Conservation (phyloP, 1,140 invertebrate genomes). For the Danaus plexippus region DNA sequence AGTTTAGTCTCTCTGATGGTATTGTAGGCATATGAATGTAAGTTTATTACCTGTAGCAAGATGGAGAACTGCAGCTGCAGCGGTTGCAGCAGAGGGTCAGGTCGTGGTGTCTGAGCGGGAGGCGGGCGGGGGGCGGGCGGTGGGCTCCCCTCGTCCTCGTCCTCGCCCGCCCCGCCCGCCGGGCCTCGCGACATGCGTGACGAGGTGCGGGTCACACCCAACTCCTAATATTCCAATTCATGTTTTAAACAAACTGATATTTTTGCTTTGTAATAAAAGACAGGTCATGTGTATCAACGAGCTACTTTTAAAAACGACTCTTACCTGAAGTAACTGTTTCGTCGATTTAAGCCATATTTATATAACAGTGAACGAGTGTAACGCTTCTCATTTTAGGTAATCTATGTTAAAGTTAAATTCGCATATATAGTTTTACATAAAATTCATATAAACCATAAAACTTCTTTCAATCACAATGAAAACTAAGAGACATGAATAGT, state of each 20-base stretch:
- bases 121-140: conserved; percentile 29
- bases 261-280: no score
- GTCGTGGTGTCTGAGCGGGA: conserved; percentile 14
- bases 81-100: conserved; percentile 77
- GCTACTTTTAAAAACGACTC: no score
- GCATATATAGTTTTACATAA: no score
- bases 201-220: conserved; percentile 80
- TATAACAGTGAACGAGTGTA: no score
- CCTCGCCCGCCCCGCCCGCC: conserved; percentile 16
- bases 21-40: no score
- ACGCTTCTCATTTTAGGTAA: no score
- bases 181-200: conserved; percentile 75
- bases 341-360: no score
- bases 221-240: conserved; percentile 24
- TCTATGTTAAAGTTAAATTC: no score
- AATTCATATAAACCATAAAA: no score
- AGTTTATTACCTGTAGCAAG: conserved; percentile 75
- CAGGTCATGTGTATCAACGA: no score
- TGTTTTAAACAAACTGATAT: no score
- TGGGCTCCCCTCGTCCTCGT: conserved; percentile 26
- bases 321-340: no score
- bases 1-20: background rate
- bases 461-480: background rate
- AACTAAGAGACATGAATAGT: background rate
- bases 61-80: conserved; percentile 90